These are phyloP conservation scores for Oncorhynchus nerka DNA, from an alignment of 2,113 vertebrate species.

Conservation along the genomic window DNA sequence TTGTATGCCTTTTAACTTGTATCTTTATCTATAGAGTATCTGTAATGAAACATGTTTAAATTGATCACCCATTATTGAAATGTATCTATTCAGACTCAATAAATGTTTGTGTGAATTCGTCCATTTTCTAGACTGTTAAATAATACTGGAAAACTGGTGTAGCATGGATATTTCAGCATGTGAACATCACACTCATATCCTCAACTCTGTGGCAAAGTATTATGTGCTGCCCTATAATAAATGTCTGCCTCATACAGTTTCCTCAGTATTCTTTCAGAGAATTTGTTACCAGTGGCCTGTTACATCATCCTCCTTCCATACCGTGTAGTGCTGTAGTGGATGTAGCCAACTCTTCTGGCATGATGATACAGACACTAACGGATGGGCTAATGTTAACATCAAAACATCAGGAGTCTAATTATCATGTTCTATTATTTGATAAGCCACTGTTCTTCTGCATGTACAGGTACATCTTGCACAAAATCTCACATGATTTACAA, in stretches of 20 bases:
- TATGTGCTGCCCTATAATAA: constrained; percentile 52
- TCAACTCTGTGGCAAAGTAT: constrained; percentile 18
- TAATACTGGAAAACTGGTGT: constrained; percentile 26
- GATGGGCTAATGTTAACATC: too few relatives aligned
- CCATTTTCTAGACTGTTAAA: constrained; percentile 33
- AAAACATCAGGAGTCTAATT: too few relatives aligned
- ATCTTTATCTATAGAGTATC: constrained; percentile 25
- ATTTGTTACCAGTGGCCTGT: too few relatives aligned
- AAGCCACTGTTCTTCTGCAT: too few relatives aligned
- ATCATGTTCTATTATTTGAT: too few relatives aligned
- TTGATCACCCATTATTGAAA: constrained; percentile 27
- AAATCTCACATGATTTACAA: too few relatives aligned
- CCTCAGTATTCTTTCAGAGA: background rate
- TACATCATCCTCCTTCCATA: too few relatives aligned
- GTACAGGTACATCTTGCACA: too few relatives aligned
- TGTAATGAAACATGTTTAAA: constrained; percentile 11
- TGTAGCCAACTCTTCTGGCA: too few relatives aligned
- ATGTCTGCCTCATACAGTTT: constrained; percentile 37
- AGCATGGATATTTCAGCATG: constrained; percentile 52
- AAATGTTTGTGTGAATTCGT: constrained; percentile 36
- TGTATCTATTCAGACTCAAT: constrained; percentile 24
- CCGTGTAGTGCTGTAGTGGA: too few relatives aligned
- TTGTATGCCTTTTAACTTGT: constrained; percentile 48
- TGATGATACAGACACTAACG: too few relatives aligned
- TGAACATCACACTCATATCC: constrained; percentile 39